Conservation (phyloP, 1,140 invertebrate species). For the Drosophila mauritiana region DNA sequence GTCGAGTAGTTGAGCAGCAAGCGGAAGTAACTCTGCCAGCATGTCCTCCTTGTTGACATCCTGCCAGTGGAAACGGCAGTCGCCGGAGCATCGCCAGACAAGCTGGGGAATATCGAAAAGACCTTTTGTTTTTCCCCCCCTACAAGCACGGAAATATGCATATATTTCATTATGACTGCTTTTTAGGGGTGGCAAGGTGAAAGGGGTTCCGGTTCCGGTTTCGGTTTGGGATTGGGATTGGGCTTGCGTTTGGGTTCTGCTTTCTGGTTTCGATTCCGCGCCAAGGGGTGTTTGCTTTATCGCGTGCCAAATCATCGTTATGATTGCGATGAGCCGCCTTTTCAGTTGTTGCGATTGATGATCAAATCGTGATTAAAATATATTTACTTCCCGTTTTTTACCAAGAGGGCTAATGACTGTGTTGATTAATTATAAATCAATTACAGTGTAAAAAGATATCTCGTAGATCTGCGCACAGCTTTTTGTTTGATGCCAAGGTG, state of each 20-base stretch:
- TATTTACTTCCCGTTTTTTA: slow-evolving; percentile 60
- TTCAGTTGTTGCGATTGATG: slow-evolving; percentile 62
- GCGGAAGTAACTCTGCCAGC: slow-evolving; percentile 43
- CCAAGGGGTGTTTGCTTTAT: slow-evolving; percentile 69
- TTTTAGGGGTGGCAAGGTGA: slow-evolving; percentile 32
- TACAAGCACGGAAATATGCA: slow-evolving; percentile 39
- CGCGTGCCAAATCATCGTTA: slow-evolving; percentile 84
- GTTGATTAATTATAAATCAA: slow-evolving; percentile 83
- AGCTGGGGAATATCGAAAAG: slow-evolving; percentile 27
- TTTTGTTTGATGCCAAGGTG: slow-evolving; percentile 31
- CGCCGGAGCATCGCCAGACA: slow-evolving; percentile 34
- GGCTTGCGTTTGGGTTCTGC: slow-evolving; percentile 22
- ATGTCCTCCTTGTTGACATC: slow-evolving; percentile 66
- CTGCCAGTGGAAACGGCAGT: slow-evolving; percentile 24
- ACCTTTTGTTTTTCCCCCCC: slow-evolving; percentile 32
- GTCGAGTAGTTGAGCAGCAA: slow-evolving; percentile 21
- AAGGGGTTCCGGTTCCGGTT: slow-evolving; percentile 6
- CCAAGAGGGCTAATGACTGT: slow-evolving; percentile 61
- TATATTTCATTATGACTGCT: slow-evolving; percentile 78
- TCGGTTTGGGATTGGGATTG: slow-evolving; percentile 22
- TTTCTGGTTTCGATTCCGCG: slow-evolving; percentile 26
- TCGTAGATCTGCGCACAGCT: slow-evolving; percentile 3
- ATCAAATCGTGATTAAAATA: slow-evolving; percentile 83
- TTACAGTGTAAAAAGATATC: slow-evolving; percentile 71
- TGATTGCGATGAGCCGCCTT: slow-evolving; percentile 56